These are phyloP conservation scores for Chiropotes sagulatus DNA, from an alignment of 2,797 vertebrate genomes.

Conservation along the genomic window DNA sequence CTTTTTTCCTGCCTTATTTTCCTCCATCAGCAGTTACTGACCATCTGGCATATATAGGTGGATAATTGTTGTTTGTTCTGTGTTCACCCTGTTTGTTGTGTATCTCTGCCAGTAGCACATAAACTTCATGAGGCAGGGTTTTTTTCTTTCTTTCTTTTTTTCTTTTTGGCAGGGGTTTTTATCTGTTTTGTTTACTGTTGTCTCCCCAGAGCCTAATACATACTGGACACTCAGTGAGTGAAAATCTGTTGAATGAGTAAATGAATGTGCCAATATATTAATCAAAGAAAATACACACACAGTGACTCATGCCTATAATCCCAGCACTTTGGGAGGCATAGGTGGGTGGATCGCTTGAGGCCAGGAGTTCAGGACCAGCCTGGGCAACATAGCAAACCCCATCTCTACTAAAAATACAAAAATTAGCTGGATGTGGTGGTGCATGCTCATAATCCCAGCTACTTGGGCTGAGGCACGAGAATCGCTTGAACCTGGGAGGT, in stretches of 20 bases:
- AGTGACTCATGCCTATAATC: too few relatives aligned
- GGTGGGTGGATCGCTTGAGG: too few relatives aligned
- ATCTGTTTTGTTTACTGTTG: background rate
- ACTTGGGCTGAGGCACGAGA: too few relatives aligned
- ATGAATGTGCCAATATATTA: background rate
- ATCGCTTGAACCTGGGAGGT: too few relatives aligned
- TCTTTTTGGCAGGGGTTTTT: too few relatives aligned
- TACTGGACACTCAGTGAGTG: background rate
- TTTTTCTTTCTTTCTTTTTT: background rate
- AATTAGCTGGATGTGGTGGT: too few relatives aligned
- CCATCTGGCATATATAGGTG: too few relatives aligned
- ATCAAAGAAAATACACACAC: background rate
- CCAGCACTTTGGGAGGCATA: too few relatives aligned
- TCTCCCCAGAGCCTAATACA: background rate
- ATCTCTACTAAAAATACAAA: too few relatives aligned
- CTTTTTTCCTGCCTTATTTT: background rate
- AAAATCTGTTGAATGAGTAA: background rate
- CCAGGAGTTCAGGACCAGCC: too few relatives aligned
- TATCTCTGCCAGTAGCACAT: background rate
- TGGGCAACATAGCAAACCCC: too few relatives aligned
- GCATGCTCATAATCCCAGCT: too few relatives aligned
- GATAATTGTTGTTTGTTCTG: background rate
- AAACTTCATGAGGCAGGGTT: background rate
- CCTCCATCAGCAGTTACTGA: background rate
- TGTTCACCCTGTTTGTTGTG: background rate